Evolutionary conservation across 2,797 vertebrate genomes (phyloP).

Genomic region (Onychomys arenicola): DNA sequence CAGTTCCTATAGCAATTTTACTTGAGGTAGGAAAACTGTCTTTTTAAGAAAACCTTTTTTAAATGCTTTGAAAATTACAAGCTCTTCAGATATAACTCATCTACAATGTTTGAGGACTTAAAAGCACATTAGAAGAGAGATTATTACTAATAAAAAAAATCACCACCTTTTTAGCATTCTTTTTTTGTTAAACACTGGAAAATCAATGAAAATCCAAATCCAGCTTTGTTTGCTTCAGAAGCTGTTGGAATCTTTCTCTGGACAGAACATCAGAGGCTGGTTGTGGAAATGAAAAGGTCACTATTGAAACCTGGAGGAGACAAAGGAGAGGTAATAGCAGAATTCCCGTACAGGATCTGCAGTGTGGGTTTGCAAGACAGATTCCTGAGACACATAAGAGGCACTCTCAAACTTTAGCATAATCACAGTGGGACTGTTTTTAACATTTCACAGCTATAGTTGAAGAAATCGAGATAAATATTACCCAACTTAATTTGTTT

Average conservation of each 20-base stretch:
- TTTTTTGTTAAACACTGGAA: neutral
- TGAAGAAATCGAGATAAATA: slow-evolving; percentile 34
- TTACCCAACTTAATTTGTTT: slow-evolving; percentile 56
- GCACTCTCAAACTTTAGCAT: neutral
- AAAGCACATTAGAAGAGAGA: neutral
- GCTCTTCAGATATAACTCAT: neutral
- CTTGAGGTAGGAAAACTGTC: slow-evolving; percentile 36
- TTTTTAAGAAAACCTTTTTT: slow-evolving; percentile 63
- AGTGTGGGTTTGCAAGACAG: neutral
- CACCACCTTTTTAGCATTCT: slow-evolving; percentile 7
- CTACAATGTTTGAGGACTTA: slow-evolving; percentile 53
- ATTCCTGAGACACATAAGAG: neutral
- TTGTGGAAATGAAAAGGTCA: neutral
- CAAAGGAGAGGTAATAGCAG: neutral
- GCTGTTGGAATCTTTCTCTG: neutral
- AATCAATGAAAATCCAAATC: neutral
- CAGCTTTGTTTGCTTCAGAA: slow-evolving; percentile 27
- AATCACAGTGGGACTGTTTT: neutral
- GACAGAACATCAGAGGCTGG: neutral
- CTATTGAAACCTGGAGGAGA: neutral
- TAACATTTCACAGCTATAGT: slow-evolving; percentile 17
- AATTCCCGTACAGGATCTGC: neutral
- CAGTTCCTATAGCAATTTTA: slow-evolving; percentile 3
- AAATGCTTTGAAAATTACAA: slow-evolving; percentile 58
- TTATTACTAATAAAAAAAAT: slow-evolving; percentile 15